phyloP scores from a whole-genome alignment of 2,888 invertebrate genomes.

The Leptinotarsa tumamoca region DNA sequence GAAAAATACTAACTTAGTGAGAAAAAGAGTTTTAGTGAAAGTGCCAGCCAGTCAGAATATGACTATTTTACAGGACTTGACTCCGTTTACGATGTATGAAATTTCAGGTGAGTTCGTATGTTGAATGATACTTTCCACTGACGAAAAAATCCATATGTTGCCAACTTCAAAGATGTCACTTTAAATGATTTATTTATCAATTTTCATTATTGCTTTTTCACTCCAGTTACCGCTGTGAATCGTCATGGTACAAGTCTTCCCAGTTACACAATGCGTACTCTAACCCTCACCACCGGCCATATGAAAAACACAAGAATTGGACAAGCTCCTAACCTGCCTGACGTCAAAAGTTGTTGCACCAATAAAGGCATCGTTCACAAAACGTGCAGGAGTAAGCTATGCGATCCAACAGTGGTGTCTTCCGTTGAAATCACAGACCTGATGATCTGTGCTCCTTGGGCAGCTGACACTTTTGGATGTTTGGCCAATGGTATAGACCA shows the following conservation, averaged over 20 bases:
- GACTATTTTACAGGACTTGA: slow-evolving; percentile 73
- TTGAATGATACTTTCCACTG: too few relatives aligned
- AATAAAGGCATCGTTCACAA: slow-evolving; percentile 78
- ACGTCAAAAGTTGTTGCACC: slow-evolving; percentile 78
- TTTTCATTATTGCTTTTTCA: neutral
- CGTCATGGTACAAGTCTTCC: slow-evolving; percentile 83
- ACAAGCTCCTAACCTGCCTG: slow-evolving; percentile 78
- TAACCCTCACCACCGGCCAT: slow-evolving; percentile 78
- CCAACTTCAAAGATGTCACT: too few relatives aligned
- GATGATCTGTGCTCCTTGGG: slow-evolving; percentile 92
- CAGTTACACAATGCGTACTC: slow-evolving; percentile 76
- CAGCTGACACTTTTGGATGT: slow-evolving; percentile 83
- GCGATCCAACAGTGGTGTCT: slow-evolving; percentile 75
- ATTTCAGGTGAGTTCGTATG: slow-evolving; percentile 63
- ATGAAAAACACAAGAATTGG: slow-evolving; percentile 71
- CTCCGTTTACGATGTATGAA: slow-evolving; percentile 87
- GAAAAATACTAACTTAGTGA: slow-evolving; percentile 50
- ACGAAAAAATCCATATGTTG: too few relatives aligned
- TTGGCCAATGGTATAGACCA: slow-evolving; percentile 85
- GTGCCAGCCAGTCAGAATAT: slow-evolving; percentile 73
- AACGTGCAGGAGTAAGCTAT: slow-evolving; percentile 70
- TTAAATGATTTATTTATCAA: too few relatives aligned
- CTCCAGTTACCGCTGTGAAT: slow-evolving; percentile 77
- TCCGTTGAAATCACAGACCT: slow-evolving; percentile 77
- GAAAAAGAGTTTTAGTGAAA: slow-evolving; percentile 58